phyloP scores from a whole-genome alignment of 2,797 vertebrate genomes.

The Chiloscyllium punctatum region DNA sequence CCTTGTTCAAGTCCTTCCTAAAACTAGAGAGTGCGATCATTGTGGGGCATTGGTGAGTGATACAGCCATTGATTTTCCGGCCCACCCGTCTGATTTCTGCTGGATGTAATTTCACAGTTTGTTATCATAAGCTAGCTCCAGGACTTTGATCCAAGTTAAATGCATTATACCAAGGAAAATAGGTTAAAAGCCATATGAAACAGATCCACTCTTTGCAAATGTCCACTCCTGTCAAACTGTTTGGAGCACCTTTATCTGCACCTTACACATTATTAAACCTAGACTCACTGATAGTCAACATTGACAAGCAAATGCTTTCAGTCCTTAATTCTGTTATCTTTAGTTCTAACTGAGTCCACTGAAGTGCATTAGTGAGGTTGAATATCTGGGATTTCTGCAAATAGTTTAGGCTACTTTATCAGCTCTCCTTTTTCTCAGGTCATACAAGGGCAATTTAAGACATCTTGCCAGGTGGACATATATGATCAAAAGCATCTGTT shows the following conservation, averaged over 20 bases:
- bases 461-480: not conserved
- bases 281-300: not conserved
- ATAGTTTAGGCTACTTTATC: constrained; percentile 8
- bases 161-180: not conserved
- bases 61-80: not conserved
- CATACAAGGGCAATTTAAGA: not conserved
- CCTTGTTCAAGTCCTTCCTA: too few relatives aligned
- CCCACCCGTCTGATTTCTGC: not conserved
- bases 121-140: not conserved
- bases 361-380: not conserved
- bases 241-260: not conserved
- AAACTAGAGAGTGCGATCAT: not conserved
- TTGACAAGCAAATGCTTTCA: not conserved
- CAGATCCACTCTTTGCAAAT: not conserved
- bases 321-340: not conserved
- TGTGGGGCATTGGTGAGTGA: not conserved
- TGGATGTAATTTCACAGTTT: not conserved
- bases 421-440: not conserved
- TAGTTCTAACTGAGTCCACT: not conserved
- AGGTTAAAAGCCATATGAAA: not conserved
- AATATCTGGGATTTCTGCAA: not conserved
- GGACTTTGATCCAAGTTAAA: not conserved
- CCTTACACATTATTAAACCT: not conserved
- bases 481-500: not conserved
- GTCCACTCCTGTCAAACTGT: not conserved